A percentile compares a stretch with the other conserved stretches of the same genome.
Evolutionary conservation across 2,888 invertebrate species (phyloP).

Genomic region (Cylloceria caligata): DNA sequence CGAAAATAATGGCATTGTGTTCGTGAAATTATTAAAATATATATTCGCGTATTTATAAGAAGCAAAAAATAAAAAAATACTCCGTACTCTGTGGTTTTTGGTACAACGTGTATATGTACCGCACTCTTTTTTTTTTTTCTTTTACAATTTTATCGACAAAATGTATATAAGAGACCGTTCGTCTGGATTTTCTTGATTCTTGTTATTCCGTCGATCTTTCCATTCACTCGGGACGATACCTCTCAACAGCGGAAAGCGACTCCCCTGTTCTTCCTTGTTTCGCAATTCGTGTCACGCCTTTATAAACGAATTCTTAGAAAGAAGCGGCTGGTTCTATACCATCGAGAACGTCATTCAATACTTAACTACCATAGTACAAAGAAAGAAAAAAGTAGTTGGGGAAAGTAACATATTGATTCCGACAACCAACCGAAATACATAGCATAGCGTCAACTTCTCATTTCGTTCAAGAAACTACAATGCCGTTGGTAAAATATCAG

Average conservation of each 20-base stretch:
- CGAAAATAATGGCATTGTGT: too few species aligned
- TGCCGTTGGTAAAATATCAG: too few species aligned
- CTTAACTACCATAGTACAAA: constrained; percentile 3
- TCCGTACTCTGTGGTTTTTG: too few species aligned
- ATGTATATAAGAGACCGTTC: too few species aligned
- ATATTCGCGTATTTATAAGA: neutral
- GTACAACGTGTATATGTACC: too few species aligned
- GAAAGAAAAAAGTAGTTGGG: too few species aligned
- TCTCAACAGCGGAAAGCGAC: neutral
- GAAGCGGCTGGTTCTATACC: neutral
- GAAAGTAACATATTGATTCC: too few species aligned
- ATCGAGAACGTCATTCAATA: constrained; percentile 4
- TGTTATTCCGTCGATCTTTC: neutral
- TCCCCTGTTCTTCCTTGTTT: constrained; percentile 29
- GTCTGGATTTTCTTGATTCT: constrained; percentile 18
- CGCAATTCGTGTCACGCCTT: constrained; percentile 54
- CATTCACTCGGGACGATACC: neutral
- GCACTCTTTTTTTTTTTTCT: neutral
- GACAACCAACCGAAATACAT: too few species aligned
- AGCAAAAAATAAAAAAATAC: too few species aligned
- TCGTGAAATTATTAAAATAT: too few species aligned
- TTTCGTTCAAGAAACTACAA: too few species aligned
- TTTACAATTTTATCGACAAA: neutral
- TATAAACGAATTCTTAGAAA: constrained; percentile 46
- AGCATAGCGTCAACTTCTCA: too few species aligned